Percentiles rank a stretch among this genome's conserved stretches.
These are phyloP conservation scores for Notiomystis cincta DNA, from an alignment of 2,113 vertebrate species.

Conservation along the genomic window DNA sequence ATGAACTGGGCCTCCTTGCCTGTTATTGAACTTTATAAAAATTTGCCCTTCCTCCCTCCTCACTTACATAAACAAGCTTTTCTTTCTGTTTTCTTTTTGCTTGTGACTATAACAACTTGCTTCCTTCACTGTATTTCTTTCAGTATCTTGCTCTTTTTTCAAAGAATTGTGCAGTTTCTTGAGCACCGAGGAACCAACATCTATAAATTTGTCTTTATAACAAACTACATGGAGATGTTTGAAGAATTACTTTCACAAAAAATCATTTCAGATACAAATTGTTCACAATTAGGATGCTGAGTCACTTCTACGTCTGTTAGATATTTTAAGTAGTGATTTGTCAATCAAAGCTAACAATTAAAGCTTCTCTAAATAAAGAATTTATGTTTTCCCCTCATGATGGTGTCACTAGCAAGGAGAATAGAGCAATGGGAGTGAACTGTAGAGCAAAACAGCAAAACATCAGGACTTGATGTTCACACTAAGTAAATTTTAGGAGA, in stretches of 20 bases:
- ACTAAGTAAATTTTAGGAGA: not conserved
- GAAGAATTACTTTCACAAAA: not conserved
- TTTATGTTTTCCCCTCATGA: not conserved
- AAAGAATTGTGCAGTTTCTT: not conserved
- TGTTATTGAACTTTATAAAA: not conserved
- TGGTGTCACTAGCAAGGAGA: not conserved
- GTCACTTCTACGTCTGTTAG: not conserved
- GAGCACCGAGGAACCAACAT: not conserved
- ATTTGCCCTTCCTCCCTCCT: not conserved
- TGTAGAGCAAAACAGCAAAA: not conserved
- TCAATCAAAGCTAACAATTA: not conserved
- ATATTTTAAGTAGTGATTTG: not conserved
- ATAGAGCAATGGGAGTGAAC: not conserved
- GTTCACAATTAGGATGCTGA: not conserved
- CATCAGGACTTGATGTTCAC: not conserved
- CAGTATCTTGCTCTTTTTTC: not conserved
- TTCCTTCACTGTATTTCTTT: not conserved
- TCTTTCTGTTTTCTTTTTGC: not conserved
- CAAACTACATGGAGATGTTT: not conserved
- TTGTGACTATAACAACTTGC: not conserved
- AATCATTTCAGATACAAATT: not conserved
- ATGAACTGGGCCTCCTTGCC: not conserved
- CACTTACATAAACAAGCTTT: not conserved
- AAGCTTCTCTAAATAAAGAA: not conserved
- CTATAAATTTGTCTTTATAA: not conserved